Evolutionary conservation across 2,113 vertebrate genomes (phyloP).

Genomic region (Semicossyphus pulcher): DNA sequence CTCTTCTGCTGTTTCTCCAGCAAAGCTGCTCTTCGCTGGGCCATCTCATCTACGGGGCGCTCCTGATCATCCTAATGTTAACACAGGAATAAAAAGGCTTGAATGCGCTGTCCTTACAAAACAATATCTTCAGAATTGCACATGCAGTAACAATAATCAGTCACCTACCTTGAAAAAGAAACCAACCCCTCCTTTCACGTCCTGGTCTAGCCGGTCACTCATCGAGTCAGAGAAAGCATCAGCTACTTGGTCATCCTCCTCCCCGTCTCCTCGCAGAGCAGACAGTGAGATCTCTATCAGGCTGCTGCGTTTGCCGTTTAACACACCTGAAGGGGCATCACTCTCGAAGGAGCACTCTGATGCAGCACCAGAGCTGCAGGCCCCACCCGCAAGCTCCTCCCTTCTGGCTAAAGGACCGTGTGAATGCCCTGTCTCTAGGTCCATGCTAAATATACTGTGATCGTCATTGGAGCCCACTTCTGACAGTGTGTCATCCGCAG

Average conservation of each 20-base stretch:
- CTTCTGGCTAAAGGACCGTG: constrained; percentile 51
- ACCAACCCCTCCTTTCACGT: constrained; percentile 83
- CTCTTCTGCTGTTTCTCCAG: constrained; percentile 91
- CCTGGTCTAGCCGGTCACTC: constrained; percentile 83
- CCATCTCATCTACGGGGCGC: constrained; percentile 90
- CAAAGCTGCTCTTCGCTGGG: constrained; percentile 87
- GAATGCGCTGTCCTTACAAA: neutral
- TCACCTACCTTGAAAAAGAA: constrained; percentile 89
- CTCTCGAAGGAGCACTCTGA: constrained; percentile 88
- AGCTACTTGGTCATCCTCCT: constrained; percentile 77
- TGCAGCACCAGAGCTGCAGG: constrained; percentile 82
- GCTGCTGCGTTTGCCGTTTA: constrained; percentile 82
- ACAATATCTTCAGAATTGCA: neutral
- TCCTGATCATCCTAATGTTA: constrained; percentile 81
- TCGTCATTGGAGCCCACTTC: constrained; percentile 77
- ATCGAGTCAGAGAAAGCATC: constrained; percentile 82
- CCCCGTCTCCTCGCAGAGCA: constrained; percentile 79
- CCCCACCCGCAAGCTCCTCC: constrained; percentile 60
- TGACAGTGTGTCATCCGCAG: constrained; percentile 69
- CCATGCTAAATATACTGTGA: constrained; percentile 80
- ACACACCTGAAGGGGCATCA: constrained; percentile 72
- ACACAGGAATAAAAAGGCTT: neutral
- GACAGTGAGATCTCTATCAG: constrained; percentile 90
- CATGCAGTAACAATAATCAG: neutral
- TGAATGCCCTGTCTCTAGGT: constrained; percentile 72